Conservation (phyloP, 2,888 invertebrate genomes). For the Thera britannica region DNA sequence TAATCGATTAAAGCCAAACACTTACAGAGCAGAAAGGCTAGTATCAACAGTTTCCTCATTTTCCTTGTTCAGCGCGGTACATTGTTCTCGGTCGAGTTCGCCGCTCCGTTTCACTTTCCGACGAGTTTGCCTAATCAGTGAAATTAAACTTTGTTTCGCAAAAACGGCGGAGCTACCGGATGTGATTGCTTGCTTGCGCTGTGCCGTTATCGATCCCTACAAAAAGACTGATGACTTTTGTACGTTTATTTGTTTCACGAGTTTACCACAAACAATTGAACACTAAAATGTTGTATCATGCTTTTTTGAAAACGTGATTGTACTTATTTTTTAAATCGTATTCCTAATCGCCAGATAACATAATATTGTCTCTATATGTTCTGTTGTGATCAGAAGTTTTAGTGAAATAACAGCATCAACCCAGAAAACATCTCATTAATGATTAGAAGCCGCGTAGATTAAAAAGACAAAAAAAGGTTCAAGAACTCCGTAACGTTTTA, state of each 20-base stretch:
- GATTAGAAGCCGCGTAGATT: too few relatives aligned
- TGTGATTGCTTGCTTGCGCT: slow-evolving; percentile 52
- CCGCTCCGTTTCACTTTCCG: slow-evolving; percentile 55
- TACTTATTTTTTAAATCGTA: too few relatives aligned
- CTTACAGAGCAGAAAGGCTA: slow-evolving; percentile 76
- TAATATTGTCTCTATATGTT: too few relatives aligned
- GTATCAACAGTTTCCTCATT: slow-evolving; percentile 71
- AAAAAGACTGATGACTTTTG: slow-evolving; percentile 44
- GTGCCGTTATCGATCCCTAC: slow-evolving; percentile 50
- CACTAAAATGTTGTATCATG: slow-evolving; percentile 4
- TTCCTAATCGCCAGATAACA: too few relatives aligned
- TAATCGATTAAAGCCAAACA: slow-evolving; percentile 42
- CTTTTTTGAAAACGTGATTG: background rate
- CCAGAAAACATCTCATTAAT: too few relatives aligned
- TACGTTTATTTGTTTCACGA: slow-evolving; percentile 17
- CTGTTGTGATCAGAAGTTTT: too few relatives aligned
- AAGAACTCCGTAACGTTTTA: too few relatives aligned
- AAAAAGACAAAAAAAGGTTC: too few relatives aligned
- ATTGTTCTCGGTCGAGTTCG: slow-evolving; percentile 47
- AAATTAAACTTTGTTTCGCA: slow-evolving; percentile 50
- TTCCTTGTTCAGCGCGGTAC: slow-evolving; percentile 43
- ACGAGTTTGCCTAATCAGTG: slow-evolving; percentile 53
- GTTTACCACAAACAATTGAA: slow-evolving; percentile 28
- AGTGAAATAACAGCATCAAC: too few relatives aligned
- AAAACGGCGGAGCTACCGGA: slow-evolving; percentile 57